These are phyloP conservation scores for Epinephelus moara DNA, from an alignment of 2,113 vertebrate genomes.

Conservation along the genomic window DNA sequence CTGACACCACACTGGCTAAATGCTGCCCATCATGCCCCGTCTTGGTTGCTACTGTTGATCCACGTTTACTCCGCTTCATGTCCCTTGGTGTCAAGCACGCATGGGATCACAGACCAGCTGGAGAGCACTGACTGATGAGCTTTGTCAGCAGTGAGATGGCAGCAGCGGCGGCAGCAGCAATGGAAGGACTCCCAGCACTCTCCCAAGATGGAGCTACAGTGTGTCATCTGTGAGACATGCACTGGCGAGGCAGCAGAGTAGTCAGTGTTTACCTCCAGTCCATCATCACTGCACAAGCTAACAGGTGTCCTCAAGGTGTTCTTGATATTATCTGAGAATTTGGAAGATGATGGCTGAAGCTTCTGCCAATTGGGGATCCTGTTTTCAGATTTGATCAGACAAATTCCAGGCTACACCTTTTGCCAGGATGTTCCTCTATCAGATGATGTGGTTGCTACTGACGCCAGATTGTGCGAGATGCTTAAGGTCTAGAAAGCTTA, in stretches of 20 bases:
- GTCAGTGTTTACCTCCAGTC: constrained; percentile 34
- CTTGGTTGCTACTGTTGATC: constrained; percentile 25
- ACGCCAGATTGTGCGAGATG: neutral
- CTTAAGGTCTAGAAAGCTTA: neutral
- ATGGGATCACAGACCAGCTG: constrained; percentile 60
- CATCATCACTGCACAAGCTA: constrained; percentile 9
- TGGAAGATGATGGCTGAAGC: neutral
- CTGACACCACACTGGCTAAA: constrained; percentile 60
- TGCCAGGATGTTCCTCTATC: neutral
- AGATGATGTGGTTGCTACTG: neutral
- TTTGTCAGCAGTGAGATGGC: constrained; percentile 56
- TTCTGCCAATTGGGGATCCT: neutral
- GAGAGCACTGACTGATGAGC: constrained; percentile 60
- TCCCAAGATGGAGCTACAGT: constrained; percentile 46
- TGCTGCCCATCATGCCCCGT: constrained; percentile 38
- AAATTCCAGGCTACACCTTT: neutral
- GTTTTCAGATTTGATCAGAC: constrained; percentile 12
- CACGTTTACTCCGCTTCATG: constrained; percentile 43
- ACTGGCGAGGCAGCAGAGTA: constrained; percentile 7
- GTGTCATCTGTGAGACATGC: constrained; percentile 43
- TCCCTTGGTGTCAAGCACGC: constrained; percentile 37
- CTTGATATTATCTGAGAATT: constrained; percentile 12
- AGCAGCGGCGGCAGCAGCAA: constrained; percentile 33
- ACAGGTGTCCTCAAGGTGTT: neutral
- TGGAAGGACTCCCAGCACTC: constrained; percentile 38